Base-by-base conservation (phyloP, 2,797 vertebrate genomes). In the Hippopotamyrus pictus region DNA sequence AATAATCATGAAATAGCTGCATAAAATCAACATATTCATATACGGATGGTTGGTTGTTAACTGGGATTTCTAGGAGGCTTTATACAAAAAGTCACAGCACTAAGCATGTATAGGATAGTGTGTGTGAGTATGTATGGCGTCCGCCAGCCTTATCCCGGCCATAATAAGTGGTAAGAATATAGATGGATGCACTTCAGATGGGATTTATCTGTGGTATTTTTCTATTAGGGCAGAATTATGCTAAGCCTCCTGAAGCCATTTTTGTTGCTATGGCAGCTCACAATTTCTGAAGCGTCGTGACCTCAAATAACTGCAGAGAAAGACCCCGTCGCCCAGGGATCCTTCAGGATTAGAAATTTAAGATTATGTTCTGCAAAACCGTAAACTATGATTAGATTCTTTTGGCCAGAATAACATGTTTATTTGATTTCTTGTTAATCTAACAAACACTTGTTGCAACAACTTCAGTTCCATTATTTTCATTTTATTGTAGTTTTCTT, bases 131-230 rank as follows among this genome's bases (percentile, higher is more conserved):
- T 95, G 96, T 12, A 69, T 5, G 11, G 62, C 7, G 3, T 29
- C 25, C 1, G 7, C 62, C 62, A 5, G 25, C 25, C 9, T 14
- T 33, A 14, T 11, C 3, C 59, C 17, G 65, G 4, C 11, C 11
- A 8, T 19, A 19, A n/a, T 96, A 95, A 92, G 94, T 96, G 96
- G 94, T 96, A 96, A 93, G 93, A 95, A 97, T 97, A 97, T 33
- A 97, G 94, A 95, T 95, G 95, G 94, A 5, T 97, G 97, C 97
- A 97, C 97, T 33, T 14, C 4, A 97, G 97, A 97, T 93, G 93
- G 97, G 97, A 98, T 98, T 98, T 98, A 96, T 95, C 96, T 97
- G 96, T 97, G 95, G 98, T 99, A 98, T 98, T 98, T 98, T 98
- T 98, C 97, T 98, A 97, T 97, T 98, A 97, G 96, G 94, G 95